Evolutionary conservation across 1,140 invertebrate species (phyloP).

Genomic region (Trialeurodes vaporariorum): DNA sequence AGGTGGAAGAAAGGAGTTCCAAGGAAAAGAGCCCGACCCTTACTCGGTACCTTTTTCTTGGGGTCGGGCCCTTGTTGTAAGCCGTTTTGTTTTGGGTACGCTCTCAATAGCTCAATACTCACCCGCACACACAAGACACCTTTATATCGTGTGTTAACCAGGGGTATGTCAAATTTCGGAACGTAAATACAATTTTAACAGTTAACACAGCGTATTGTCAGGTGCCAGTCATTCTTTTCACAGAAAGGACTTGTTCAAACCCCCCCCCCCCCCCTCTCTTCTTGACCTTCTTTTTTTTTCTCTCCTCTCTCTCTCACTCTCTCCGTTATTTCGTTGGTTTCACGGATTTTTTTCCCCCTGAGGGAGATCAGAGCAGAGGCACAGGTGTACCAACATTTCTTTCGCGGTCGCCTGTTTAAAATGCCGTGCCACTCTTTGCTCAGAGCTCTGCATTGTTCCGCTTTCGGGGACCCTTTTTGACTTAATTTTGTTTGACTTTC

Average conservation of each 20-base stretch:
- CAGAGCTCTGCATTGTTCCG: too few relatives aligned
- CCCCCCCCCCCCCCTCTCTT: background rate
- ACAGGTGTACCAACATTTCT: background rate
- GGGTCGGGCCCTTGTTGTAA: too few relatives aligned
- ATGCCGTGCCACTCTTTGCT: background rate
- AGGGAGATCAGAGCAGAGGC: background rate
- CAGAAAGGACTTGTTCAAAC: background rate
- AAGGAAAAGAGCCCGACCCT: background rate
- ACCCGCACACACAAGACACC: background rate
- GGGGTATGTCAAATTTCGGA: background rate
- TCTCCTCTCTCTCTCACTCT: too few relatives aligned
- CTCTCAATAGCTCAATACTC: background rate
- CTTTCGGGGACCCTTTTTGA: background rate
- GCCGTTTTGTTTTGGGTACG: background rate
- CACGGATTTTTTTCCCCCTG: too few relatives aligned
- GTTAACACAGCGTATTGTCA: background rate
- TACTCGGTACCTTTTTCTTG: background rate
- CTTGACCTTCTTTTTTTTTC: background rate
- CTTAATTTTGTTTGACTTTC: background rate
- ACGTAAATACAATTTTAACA: background rate
- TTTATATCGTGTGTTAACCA: background rate
- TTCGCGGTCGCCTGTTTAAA: background rate
- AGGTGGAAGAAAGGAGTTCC: background rate
- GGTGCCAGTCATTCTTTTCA: background rate
- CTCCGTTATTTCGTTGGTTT: too few relatives aligned